Percentiles rank a stretch among this genome's conserved stretches.
Conservation (phyloP, 2,113 vertebrate species). For the Eolophus roseicapilla region DNA sequence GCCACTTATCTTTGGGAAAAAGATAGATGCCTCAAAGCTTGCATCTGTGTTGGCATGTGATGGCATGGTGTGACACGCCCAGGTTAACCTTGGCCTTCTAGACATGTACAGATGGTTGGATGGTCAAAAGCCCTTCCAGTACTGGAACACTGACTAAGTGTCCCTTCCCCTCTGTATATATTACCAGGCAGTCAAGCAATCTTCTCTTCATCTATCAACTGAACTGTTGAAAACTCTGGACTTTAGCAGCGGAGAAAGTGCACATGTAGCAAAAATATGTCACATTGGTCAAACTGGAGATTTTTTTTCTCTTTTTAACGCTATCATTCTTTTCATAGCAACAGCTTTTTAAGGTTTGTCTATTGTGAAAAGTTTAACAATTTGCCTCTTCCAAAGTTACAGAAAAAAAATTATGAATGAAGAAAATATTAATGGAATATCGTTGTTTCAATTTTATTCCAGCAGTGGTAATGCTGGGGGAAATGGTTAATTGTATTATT, state of each 20-base stretch:
- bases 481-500: neutral
- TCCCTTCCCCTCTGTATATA: neutral
- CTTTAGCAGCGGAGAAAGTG: neutral
- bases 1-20: neutral
- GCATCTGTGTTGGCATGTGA: neutral
- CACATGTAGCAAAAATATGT: neutral
- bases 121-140: neutral
- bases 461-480: neutral
- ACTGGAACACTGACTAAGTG: neutral
- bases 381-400: neutral
- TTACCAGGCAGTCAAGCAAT: neutral
- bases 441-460: neutral
- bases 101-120: neutral
- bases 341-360: neutral
- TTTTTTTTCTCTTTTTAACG: neutral
- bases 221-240: neutral
- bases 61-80: rapidly evolving
- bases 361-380: neutral
- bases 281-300: neutral
- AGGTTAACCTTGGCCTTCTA: neutral
- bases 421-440: neutral
- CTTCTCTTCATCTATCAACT: neutral
- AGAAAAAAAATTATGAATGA: neutral
- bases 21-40: neutral
- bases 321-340: neutral